phyloP scores from a whole-genome alignment of 2,113 vertebrate genomes.

The Cyphomyrus plagiostoma region DNA sequence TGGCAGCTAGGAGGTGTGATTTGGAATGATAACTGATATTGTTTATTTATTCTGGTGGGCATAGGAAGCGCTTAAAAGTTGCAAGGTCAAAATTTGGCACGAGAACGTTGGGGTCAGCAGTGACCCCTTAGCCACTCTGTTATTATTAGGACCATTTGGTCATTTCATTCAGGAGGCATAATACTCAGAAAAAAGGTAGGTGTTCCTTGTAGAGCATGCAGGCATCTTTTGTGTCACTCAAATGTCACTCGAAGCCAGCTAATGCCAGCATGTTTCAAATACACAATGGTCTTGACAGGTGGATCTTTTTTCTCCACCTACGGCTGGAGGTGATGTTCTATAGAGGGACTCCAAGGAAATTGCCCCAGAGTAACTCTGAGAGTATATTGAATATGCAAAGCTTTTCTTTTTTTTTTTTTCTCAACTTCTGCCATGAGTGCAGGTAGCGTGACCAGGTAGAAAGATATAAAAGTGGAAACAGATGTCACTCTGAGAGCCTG shows the following conservation, averaged over 20 bases:
- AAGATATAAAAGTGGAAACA: conserved; percentile 51
- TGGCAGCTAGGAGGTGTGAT: not conserved
- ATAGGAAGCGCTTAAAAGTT: not conserved
- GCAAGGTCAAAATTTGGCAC: not conserved
- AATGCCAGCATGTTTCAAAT: not conserved
- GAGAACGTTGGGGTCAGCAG: not conserved
- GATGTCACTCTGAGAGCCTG: conserved; percentile 45
- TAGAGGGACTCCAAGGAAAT: conserved; percentile 1
- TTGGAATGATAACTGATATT: not conserved
- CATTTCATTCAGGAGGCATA: not conserved
- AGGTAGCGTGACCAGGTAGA: conserved; percentile 50
- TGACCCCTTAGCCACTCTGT: not conserved
- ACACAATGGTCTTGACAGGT: not conserved
- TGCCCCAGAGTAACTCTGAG: conserved; percentile 20
- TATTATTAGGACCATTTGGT: not conserved
- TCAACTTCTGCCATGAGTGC: conserved; percentile 28
- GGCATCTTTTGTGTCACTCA: not conserved
- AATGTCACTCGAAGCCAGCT: not conserved
- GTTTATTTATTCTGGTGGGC: not conserved
- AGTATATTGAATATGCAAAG: conserved; percentile 34
- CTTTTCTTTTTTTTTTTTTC: conserved; percentile 20
- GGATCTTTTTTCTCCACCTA: not conserved
- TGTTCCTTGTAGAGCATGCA: not conserved
- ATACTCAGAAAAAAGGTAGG: not conserved
- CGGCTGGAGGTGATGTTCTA: not conserved